phyloP scores from a whole-genome alignment of 2,113 vertebrate genomes.

The Salvelinus alpinus region DNA sequence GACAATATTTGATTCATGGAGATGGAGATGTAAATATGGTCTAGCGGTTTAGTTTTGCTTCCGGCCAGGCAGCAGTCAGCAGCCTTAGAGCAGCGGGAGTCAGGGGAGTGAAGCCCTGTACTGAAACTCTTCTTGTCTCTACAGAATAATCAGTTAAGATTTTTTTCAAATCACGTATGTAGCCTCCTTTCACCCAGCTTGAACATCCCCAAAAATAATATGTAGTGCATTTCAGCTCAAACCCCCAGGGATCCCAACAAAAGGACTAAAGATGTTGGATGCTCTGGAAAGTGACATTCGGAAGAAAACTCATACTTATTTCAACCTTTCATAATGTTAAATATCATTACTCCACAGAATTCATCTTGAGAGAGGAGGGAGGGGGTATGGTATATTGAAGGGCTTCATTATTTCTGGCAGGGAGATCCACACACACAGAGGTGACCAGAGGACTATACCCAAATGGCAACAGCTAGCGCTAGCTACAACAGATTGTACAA shows the following conservation, averaged over 20 bases:
- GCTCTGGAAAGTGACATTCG: slow-evolving; percentile 55
- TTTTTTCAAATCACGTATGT: not conserved
- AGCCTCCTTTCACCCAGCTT: slow-evolving; percentile 3
- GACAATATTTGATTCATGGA: slow-evolving; percentile 28
- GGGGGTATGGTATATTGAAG: slow-evolving; percentile 52
- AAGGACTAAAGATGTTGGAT: slow-evolving; percentile 60
- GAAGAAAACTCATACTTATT: slow-evolving; percentile 50
- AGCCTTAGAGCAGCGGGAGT: not conserved
- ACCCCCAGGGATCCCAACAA: slow-evolving; percentile 46
- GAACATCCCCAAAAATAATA: slow-evolving; percentile 24
- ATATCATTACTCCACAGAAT: slow-evolving; percentile 72
- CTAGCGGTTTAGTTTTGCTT: slow-evolving; percentile 16
- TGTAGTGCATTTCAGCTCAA: slow-evolving; percentile 29
- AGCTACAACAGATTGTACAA: slow-evolving; percentile 71
- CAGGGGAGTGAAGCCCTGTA: not conserved
- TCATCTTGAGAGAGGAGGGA: slow-evolving; percentile 62
- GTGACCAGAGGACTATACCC: slow-evolving; percentile 75
- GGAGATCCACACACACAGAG: slow-evolving; percentile 48
- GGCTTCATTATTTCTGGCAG: slow-evolving; percentile 80
- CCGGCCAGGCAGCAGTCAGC: not conserved
- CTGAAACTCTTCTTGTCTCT: not conserved
- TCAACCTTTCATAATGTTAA: slow-evolving; percentile 66
- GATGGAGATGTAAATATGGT: slow-evolving; percentile 4
- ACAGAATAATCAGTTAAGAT: not conserved
- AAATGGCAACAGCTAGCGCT: slow-evolving; percentile 62